These are phyloP conservation scores for Unio pictorum DNA, from an alignment of 2,888 invertebrate species.

Conservation along the genomic window DNA sequence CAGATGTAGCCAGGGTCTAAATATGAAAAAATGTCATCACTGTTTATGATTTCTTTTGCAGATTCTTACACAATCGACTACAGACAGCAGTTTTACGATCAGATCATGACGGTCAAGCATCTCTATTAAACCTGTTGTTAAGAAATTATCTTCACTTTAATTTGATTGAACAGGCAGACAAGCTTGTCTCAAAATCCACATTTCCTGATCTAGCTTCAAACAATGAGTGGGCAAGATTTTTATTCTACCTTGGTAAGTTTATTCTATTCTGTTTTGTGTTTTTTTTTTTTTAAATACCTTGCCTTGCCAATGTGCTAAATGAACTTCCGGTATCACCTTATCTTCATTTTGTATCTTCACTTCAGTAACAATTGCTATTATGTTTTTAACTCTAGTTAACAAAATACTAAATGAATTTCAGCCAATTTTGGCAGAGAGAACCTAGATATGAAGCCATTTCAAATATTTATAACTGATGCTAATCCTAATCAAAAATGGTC, in stretches of 20 bases:
- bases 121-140: slow-evolving; percentile 93
- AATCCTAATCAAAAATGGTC: no score
- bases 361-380: no score
- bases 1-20: no score
- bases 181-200: slow-evolving; percentile 95
- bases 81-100: slow-evolving; percentile 95
- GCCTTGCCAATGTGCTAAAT: neutral
- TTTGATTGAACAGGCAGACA: slow-evolving; percentile 96
- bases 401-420: no score
- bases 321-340: neutral
- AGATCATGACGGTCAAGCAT: slow-evolving; percentile 97
- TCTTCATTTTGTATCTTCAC: no score
- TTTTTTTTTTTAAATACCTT: neutral
- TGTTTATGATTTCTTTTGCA: slow-evolving; percentile 39
- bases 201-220: slow-evolving; percentile 98
- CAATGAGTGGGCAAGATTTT: slow-evolving; percentile 98
- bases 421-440: no score
- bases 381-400: no score
- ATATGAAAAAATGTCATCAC: no score
- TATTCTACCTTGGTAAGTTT: slow-evolving; percentile 85
- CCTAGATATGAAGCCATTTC: no score
- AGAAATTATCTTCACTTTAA: slow-evolving; percentile 96
- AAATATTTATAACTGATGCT: no score
- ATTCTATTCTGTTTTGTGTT: neutral
- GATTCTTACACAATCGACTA: slow-evolving; percentile 86